These are phyloP conservation scores for Acanthurus lineatus DNA, from an alignment of 2,797 vertebrate species.

Conservation along the genomic window DNA sequence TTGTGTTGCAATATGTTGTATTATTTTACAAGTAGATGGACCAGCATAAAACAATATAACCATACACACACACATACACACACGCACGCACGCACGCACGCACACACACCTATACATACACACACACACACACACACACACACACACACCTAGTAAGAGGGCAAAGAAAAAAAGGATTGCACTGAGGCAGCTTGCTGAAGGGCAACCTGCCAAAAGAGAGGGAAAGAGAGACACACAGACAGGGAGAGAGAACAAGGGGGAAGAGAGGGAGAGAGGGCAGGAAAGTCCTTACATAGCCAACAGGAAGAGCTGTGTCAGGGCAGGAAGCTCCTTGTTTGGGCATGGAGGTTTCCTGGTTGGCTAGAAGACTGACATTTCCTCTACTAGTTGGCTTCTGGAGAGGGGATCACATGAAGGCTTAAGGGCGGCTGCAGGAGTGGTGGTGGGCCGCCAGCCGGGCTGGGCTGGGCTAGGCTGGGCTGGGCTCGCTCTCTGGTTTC, in stretches of 20 bases:
- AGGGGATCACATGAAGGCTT: slow-evolving; percentile 86
- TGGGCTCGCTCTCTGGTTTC: slow-evolving; percentile 75
- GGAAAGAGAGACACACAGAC: slow-evolving; percentile 46
- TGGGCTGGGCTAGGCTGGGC: slow-evolving; percentile 70
- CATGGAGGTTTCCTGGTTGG: slow-evolving; percentile 87
- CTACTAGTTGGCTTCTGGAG: slow-evolving; percentile 83
- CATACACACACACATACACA: slow-evolving; percentile 41
- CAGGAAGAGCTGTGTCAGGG: slow-evolving; percentile 89
- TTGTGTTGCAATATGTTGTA: slow-evolving; percentile 39
- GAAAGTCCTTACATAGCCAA: slow-evolving; percentile 93
- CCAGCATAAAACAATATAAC: slow-evolving; percentile 36
- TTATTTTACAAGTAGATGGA: slow-evolving; percentile 41
- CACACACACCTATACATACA: slow-evolving; percentile 38
- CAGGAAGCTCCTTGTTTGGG: slow-evolving; percentile 89
- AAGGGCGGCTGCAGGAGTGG: slow-evolving; percentile 83
- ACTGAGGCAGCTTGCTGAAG: slow-evolving; percentile 76
- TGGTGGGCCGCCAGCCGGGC: slow-evolving; percentile 71
- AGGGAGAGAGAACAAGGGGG: slow-evolving; percentile 44
- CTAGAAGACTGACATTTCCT: slow-evolving; percentile 88
- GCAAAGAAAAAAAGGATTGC: slow-evolving; percentile 67
- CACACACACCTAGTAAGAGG: slow-evolving; percentile 58
- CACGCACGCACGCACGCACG: slow-evolving; percentile 57
- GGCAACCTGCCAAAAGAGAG: slow-evolving; percentile 84
- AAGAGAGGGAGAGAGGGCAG: slow-evolving; percentile 78
- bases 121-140: slow-evolving; percentile 45